Base-by-base conservation (phyloP, 2,113 vertebrate genomes). In the Coptodon bakossiorum region DNA sequence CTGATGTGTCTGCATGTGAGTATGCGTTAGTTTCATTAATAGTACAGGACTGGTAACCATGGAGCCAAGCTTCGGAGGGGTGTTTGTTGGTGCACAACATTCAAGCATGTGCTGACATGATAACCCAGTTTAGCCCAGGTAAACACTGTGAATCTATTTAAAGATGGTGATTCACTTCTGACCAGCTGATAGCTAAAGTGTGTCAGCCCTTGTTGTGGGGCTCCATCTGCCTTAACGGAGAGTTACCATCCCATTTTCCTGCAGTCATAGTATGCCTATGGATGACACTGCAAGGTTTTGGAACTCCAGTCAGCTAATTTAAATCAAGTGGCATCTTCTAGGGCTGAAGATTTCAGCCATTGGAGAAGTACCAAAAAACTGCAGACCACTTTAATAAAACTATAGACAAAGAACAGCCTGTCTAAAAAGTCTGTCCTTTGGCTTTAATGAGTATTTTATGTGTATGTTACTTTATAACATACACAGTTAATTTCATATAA, bases 1-100 rank as follows among this genome's bases (percentile, higher is more conserved):
- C 16, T 86, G 24, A 66, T 68, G 66, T 73, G 40, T 81, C 53
- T 73, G 40, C 68, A 17, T 80, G 38, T 84, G 36, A 56, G 78
- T 10, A n/a, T 80, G 43, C 76, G 19, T 81, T 85, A 14, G 82
- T 34, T 89, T 52, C 50, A 45, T 34, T 85, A 59, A 80, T 81
- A 71, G 56, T 40, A 19, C 5, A 59, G 80, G 50, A 73, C 24
- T 61, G 63, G 87, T 88, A 53, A 83, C 89, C 59, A 80, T 84
- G 54, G 90, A 36, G 83, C 53, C 71, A 80, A 68, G 78, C 53
- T 54, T 12, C 40, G 59, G 82, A 88, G 16, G 68, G 56, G 66
- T 79, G 90, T 88, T 73, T 90, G 88, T 83, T 86, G 87, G 81
- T 4, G 27, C 79, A 78, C 82, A 87, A 79, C 92, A 95, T 93